These are phyloP conservation scores for Microctonus hyperodae DNA, from an alignment of 2,888 invertebrate genomes.

Conservation along the genomic window DNA sequence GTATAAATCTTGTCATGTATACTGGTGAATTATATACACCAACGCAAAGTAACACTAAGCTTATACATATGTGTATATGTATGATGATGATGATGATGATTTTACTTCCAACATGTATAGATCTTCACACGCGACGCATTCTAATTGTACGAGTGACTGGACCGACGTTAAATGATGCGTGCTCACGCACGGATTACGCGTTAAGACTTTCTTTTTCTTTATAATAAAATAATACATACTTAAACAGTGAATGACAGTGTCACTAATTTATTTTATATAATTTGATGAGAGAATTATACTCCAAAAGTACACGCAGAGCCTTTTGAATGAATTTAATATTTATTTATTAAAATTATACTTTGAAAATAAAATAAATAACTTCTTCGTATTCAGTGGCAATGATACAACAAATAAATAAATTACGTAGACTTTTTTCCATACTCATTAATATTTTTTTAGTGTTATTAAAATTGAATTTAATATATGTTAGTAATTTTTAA, in stretches of 20 bases:
- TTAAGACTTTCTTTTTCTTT: slow-evolving; percentile 34
- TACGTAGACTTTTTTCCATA: too few relatives aligned
- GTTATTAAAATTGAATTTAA: not conserved
- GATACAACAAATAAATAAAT: not conserved
- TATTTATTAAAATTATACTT: not conserved
- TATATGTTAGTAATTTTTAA: not conserved
- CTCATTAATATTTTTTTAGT: not conserved
- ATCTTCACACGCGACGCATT: slow-evolving; percentile 46
- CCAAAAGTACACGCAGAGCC: not conserved
- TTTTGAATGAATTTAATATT: not conserved
- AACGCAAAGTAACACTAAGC: not conserved
- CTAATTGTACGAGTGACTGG: slow-evolving; percentile 44
- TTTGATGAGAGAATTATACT: too few relatives aligned
- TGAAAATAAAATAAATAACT: not conserved
- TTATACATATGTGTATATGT: not conserved
- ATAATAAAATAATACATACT: not conserved
- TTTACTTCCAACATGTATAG: slow-evolving; percentile 16
- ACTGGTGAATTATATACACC: not conserved
- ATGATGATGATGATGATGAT: not conserved
- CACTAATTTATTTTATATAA: not conserved
- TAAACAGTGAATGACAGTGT: not conserved
- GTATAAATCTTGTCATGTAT: not conserved
- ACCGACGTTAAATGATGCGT: slow-evolving; percentile 47
- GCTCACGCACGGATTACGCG: slow-evolving; percentile 39
- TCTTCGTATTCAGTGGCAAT: not conserved